phyloP scores from a whole-genome alignment of 1,140 invertebrate genomes.

The Parasteatoda tepidariorum region DNA sequence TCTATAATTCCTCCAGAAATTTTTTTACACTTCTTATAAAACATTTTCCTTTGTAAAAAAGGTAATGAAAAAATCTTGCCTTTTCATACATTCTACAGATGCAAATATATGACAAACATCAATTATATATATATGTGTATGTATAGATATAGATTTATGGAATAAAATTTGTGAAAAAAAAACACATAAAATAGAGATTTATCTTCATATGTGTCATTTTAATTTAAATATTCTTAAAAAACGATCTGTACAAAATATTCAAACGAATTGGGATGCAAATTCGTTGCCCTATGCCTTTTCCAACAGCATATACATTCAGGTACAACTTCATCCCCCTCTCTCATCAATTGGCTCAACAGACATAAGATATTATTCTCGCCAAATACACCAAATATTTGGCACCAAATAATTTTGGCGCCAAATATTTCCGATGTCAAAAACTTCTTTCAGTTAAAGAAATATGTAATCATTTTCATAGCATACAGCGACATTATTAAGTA shows the following conservation, averaged over 20 bases:
- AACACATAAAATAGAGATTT: slow-evolving; percentile 60
- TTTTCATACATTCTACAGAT: slow-evolving; percentile 1
- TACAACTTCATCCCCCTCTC: no score
- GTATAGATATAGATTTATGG: slow-evolving; percentile 32
- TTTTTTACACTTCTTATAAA: no score
- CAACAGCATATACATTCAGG: background rate
- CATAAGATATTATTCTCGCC: slow-evolving; percentile 31
- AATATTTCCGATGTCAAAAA: background rate
- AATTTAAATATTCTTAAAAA: slow-evolving; percentile 55
- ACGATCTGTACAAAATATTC: slow-evolving; percentile 46
- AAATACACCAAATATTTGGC: background rate
- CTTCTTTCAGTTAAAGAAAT: background rate
- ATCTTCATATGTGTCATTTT: slow-evolving; percentile 26
- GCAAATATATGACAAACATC: slow-evolving; percentile 32
- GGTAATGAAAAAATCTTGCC: background rate
- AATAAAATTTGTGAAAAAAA: slow-evolving; percentile 51
- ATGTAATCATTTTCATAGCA: background rate
- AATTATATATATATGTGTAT: slow-evolving; percentile 49
- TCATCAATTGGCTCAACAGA: no score
- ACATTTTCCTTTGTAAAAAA: background rate
- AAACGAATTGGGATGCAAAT: slow-evolving; percentile 41
- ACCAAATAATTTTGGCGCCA: no score
- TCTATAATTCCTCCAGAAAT: no score
- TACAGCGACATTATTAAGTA: background rate
- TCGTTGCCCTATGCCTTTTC: slow-evolving; percentile 30